These are phyloP conservation scores for Schmidtea mediterranea DNA, from an alignment of 1,140 invertebrate species.

Conservation along the genomic window DNA sequence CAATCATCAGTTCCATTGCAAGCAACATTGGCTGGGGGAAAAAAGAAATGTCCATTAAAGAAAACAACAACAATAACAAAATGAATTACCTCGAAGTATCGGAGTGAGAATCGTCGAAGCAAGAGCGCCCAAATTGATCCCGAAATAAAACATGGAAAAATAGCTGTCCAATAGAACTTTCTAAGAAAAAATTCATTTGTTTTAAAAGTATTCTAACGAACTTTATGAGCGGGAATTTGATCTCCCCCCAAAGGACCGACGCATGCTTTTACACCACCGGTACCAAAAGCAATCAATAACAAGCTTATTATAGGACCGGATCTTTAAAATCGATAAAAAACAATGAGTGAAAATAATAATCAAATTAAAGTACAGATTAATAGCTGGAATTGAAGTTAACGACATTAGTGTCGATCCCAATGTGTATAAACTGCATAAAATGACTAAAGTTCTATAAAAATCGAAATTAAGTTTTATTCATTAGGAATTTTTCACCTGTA, in stretches of 20 bases:
- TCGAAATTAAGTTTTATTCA: background rate
- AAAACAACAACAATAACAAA: background rate
- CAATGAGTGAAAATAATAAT: background rate
- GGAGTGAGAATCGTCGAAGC: constrained; percentile 71
- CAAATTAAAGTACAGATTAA: background rate
- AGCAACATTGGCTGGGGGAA: too few relatives aligned
- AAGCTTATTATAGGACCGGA: constrained; percentile 25
- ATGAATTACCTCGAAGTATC: constrained; percentile 35
- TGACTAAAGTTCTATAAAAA: background rate
- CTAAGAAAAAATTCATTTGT: too few relatives aligned
- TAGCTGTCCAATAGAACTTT: constrained; percentile 36
- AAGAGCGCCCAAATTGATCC: constrained; percentile 66
- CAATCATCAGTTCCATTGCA: constrained; percentile 37
- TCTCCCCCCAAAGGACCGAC: constrained; percentile 86
- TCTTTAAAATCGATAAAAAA: too few relatives aligned
- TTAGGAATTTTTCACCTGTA: constrained; percentile 32
- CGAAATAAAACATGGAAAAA: constrained; percentile 74
- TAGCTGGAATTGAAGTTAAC: background rate
- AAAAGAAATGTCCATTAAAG: too few relatives aligned
- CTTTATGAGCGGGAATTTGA: constrained; percentile 40
- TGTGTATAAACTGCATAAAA: background rate
- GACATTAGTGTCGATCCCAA: background rate
- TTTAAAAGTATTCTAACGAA: too few relatives aligned
- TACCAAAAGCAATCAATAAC: constrained; percentile 22
- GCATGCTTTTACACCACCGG: constrained; percentile 73